Evolutionary conservation across 2,797 vertebrate species (phyloP), one percentile per base, ranked within the genome.

Genomic region (Microctenopoma stevenorrisi): DNA sequence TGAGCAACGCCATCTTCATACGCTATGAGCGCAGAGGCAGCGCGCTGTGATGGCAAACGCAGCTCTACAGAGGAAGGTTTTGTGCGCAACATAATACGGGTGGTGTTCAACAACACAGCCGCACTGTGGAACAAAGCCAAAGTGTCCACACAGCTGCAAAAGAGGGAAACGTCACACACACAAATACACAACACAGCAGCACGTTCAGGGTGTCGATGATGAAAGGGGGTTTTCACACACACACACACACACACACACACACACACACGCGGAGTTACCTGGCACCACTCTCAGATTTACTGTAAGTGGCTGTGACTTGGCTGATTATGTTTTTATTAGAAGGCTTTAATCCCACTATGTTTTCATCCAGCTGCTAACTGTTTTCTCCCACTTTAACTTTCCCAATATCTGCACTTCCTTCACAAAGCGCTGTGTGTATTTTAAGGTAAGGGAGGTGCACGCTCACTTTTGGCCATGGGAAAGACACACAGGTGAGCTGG

Each of bases 71-170:
- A 69, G 60, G 37, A 58, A 4, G 25, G 64, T 68, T 83, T 69
- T 71, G 70, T 61, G 48, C 16, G 28, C 46, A 28, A 49, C 66
- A 84, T 78, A 86, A 81, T 81, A 60, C 7, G 0, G 62, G 35
- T 53, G 56, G 68, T 57, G 49, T 76, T 63, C 53, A 76, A 11
- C 43, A 55, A 50, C 57, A 57, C 61, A 47, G 70, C 59, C 53
- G 70, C 80, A 78, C 67, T 37, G 56, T 33, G 48, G 62, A 74
- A 83, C 76, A 78, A 81, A 78, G 64, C 54, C 18, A 18, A 7
- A 55, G 61, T 1, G 73, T 68, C 61, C 53, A 18, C 25, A 15
- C 77, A 68, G 68, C 75, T 76, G 74, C 60, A 33, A 53, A 59
- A 42, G 28, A 60, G 28, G 55, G 28, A 59, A 62, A 68, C 54